Conservation (phyloP, 2,888 invertebrate species). For the Thymelicus sylvestris region DNA sequence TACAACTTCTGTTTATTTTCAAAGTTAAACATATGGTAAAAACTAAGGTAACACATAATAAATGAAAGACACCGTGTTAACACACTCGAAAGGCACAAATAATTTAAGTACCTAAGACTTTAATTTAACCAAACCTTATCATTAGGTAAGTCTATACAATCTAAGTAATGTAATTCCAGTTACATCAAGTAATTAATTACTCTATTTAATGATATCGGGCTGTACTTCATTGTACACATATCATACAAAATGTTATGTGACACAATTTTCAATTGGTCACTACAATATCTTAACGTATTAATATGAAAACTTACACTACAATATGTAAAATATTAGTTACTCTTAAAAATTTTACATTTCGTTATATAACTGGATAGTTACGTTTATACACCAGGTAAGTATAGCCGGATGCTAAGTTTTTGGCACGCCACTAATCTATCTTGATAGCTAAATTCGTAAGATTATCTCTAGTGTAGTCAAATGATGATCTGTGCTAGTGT, state of each 20-base stretch:
- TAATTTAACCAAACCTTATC: slow-evolving; percentile 39
- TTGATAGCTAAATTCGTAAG: slow-evolving; percentile 61
- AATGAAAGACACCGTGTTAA: slow-evolving; percentile 47
- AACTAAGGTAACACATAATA: slow-evolving; percentile 46
- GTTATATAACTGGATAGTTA: slow-evolving; percentile 11
- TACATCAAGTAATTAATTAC: slow-evolving; percentile 34
- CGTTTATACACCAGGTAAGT: slow-evolving; percentile 37
- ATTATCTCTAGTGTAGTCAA: slow-evolving; percentile 44
- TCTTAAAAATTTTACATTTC: slow-evolving; percentile 38
- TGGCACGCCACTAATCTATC: slow-evolving; percentile 67
- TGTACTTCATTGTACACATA: slow-evolving; percentile 19
- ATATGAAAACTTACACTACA: slow-evolving; percentile 26
- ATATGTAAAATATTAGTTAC: slow-evolving; percentile 8
- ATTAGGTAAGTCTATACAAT: slow-evolving; percentile 31
- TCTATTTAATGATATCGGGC: slow-evolving; percentile 33
- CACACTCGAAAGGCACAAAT: slow-evolving; percentile 68
- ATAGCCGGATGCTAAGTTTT: slow-evolving; percentile 66
- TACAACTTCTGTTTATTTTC: slow-evolving; percentile 34
- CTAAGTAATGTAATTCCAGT: slow-evolving; percentile 40
- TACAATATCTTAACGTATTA: neutral
- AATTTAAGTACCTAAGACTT: slow-evolving; percentile 68
- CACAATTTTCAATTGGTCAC: slow-evolving; percentile 46
- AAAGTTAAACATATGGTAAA: slow-evolving; percentile 29
- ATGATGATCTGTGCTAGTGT: slow-evolving; percentile 48
- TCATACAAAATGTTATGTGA: slow-evolving; percentile 35